phyloP scores from a whole-genome alignment of 2,797 vertebrate species.

The Gymnopithys bicolor region DNA sequence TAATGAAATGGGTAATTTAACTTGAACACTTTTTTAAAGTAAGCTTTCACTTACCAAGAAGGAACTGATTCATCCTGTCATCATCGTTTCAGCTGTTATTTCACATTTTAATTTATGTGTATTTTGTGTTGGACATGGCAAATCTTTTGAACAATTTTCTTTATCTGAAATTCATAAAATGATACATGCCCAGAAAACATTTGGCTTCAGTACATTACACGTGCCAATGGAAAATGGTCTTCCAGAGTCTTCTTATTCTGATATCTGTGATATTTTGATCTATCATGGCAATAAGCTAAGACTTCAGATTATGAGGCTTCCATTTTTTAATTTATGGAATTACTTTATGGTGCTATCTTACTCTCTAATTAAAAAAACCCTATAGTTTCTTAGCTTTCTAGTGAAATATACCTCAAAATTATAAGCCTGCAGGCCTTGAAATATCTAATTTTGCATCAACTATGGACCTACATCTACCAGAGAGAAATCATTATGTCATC shows the following conservation, averaged over 20 bases:
- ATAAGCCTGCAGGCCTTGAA: neutral
- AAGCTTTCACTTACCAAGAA: neutral
- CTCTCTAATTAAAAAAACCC: neutral
- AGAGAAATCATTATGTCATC: neutral
- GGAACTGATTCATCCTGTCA: neutral
- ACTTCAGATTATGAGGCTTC: neutral
- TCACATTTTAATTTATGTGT: neutral
- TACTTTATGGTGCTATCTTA: neutral
- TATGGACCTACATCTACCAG: neutral
- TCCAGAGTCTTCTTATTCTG: neutral
- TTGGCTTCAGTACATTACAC: neutral
- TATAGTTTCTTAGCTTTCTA: neutral
- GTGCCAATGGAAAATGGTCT: neutral
- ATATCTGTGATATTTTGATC: neutral
- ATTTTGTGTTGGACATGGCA: neutral
- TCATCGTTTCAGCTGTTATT: conserved; percentile 1
- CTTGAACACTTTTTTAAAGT: neutral
- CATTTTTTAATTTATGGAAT: neutral
- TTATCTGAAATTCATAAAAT: neutral
- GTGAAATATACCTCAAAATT: neutral
- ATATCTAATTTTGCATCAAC: neutral
- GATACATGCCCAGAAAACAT: neutral
- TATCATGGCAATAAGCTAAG: neutral
- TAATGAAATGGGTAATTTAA: neutral
- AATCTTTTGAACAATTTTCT: neutral